Evolutionary conservation across 2,113 vertebrate genomes (phyloP), one percentile per base, ranked within the genome.

Genomic region (Oncorhynchus keta): DNA sequence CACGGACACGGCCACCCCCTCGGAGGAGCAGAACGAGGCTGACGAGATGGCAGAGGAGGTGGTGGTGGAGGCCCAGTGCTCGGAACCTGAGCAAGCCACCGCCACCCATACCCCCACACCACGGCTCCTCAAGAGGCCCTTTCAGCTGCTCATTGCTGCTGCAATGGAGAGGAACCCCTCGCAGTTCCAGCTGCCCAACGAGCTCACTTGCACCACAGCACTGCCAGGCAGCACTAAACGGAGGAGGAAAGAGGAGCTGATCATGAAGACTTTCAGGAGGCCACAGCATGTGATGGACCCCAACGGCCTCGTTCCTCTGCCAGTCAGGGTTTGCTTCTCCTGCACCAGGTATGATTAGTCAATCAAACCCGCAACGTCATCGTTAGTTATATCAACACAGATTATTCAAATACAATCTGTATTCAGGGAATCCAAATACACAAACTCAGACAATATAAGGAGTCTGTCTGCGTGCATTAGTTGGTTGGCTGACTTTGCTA

Each of bases 181-280:
- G 16, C 98, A 99, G 85, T 99, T 99, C 91, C 97, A 99, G 93
- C 92, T 99, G 87, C 98, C 97, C 84, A 98, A 95, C 39, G 98
- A 99, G 89, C 95, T 99, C 87, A 98, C 96, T 76, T 99, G 97
- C 93, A 98, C 97, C 86, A 97, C 97, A 76, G 96, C 97, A 89
- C 95, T 99, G 90, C 98, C 98, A 95, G 97, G 98, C 89, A 98
- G 96, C 89, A 99, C 97, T 92, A 99, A 99, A 89, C 94, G 96
- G 79, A 94, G 96, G 83, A 95, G 95, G 88, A 98, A 97, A 91
- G 98, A 99, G 80, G 98, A 99, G 89, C 94, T 95, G 65, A 95
- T 96, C 0, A 96, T 96, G 76, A 98, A 96, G 90, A 97, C 97
- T 3, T 95, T 96, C 81, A 97, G 97, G 90, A 95, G 95, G 86